A percentile compares a stretch with the other conserved stretches of the same genome.
phyloP scores from a whole-genome alignment of 2,797 vertebrate genomes.

The Rallus crepitans region DNA sequence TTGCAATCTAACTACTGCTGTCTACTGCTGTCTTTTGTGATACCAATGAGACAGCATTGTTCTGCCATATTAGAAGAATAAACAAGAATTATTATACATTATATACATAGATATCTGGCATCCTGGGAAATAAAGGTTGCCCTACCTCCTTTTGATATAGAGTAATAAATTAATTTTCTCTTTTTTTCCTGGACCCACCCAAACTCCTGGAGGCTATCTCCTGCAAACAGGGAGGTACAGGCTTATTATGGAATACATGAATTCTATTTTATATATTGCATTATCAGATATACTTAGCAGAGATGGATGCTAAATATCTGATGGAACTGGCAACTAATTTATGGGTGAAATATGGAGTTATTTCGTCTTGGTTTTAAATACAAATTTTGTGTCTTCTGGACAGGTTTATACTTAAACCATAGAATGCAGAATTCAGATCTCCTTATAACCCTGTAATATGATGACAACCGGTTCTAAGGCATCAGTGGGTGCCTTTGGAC shows the following conservation, averaged over 20 bases:
- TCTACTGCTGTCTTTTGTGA: conserved; percentile 3
- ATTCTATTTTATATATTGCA: background rate
- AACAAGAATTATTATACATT: background rate
- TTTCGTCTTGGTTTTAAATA: background rate
- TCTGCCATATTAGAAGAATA: background rate
- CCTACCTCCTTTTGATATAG: background rate
- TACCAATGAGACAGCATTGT: background rate
- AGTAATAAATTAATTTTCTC: background rate
- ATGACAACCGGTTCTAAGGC: background rate
- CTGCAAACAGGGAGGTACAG: conserved; percentile 4
- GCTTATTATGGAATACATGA: background rate
- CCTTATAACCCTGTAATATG: background rate
- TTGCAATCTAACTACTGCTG: background rate
- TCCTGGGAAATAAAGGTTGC: background rate
- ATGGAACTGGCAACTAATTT: background rate
- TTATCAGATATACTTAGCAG: conserved; percentile 19
- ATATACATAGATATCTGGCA: background rate
- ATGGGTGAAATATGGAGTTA: background rate
- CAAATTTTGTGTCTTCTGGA: background rate
- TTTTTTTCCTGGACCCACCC: background rate
- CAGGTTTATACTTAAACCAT: background rate
- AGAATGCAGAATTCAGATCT: background rate
- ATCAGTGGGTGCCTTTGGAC: background rate
- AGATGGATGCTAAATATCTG: background rate
- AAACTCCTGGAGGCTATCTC: conserved; percentile 24